Evolutionary conservation across 1,140 invertebrate genomes (phyloP), one percentile per base, ranked within the genome.

Genomic region (Leucophenga varia): DNA sequence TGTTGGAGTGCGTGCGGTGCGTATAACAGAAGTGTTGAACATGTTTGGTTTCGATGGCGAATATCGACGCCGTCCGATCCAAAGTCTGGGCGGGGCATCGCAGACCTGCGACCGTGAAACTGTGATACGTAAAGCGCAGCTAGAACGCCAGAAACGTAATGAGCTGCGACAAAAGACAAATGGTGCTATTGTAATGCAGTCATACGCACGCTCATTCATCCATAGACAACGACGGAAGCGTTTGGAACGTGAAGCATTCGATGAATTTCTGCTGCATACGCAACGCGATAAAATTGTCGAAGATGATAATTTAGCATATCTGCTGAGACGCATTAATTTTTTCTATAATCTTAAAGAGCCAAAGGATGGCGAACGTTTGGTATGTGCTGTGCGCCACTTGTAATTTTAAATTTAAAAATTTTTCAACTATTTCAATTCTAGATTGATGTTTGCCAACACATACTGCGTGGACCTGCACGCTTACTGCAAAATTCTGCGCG

Each of bases 11-110:
- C n/a, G n/a, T n/a, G n/a, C n/a, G n/a, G n/a, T n/a, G n/a, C n/a
- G n/a, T n/a, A n/a, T n/a, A n/a, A n/a, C n/a, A n/a, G n/a, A n/a
- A n/a, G n/a, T n/a, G n/a, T n/a, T n/a, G n/a, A 80, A 76, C 55
- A 83, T 82, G 83, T 90, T 90, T 76, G 90, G 86, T 71, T 97
- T 97, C 76, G 93, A 97, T 71, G 95, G 95, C 37, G 88, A 96
- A 69, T 93, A 90, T 74, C 83, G 89, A 49, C 81, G 88, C 36
- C 87, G 84, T 72, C 95, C 95, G 1, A 83, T 91, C 53, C 93
- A 96, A 79, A 94, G 91, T 78, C 80, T 96, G 55, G 85, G 90
- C 36, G 95, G 95, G 32, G 88, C 89, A 4, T 78, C 80, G 17
- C 74, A 86, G 74, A 78, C 85, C 82, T 78, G 83, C 82, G 78